Evolutionary conservation across 2,113 vertebrate genomes (phyloP), one percentile per base, ranked within the genome.

Genomic region (Eurypyga helias): DNA sequence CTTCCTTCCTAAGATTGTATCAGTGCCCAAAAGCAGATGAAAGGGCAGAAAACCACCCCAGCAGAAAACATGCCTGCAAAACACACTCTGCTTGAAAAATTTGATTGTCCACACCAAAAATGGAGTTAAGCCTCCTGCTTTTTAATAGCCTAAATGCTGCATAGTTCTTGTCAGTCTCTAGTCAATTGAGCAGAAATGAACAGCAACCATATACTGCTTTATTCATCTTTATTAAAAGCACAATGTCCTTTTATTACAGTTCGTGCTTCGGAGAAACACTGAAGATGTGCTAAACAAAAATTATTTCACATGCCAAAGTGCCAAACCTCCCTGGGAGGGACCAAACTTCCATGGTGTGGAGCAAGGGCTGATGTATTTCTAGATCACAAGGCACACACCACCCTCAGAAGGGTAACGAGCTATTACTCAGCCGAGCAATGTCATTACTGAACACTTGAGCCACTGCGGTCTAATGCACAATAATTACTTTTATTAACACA

Each of bases 91-190:
- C 43, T 55, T 62, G 41, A 81, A 71, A 83, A 75, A 75, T 77
- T 57, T 79, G 76, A 94, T 60, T 90, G 92, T 87, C 90, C 87
- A 34, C 13, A 66, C 6, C 0, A 0, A 90, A 96, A 67, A 64
- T 2, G 29, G 51, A 61, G 34, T 57, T 85, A 64, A 64, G 18
- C 28, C 73, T 82, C 64, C 76, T 79, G 34, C 60, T 57, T 82
- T 84, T 77, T 33, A 54, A 69, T 38, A 52, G 52, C n/a, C 29
- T 70, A 90, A 91, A 86, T 48, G 51, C 49, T 80, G 72, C 78
- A 43, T 11, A n/a, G 82, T 72, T 91, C 82, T 88, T 90, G 93
- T 91, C 89, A 94, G 94, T 88, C 81, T 93, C 92, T 43, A 67
- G 46, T 25, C 51, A 87, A 67, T 3, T 34, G 38, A 78, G 73